Percentiles rank a stretch among this genome's conserved stretches.
These are phyloP conservation scores for Frankliniella intonsa DNA, from an alignment of 2,888 invertebrate species.

Conservation along the genomic window DNA sequence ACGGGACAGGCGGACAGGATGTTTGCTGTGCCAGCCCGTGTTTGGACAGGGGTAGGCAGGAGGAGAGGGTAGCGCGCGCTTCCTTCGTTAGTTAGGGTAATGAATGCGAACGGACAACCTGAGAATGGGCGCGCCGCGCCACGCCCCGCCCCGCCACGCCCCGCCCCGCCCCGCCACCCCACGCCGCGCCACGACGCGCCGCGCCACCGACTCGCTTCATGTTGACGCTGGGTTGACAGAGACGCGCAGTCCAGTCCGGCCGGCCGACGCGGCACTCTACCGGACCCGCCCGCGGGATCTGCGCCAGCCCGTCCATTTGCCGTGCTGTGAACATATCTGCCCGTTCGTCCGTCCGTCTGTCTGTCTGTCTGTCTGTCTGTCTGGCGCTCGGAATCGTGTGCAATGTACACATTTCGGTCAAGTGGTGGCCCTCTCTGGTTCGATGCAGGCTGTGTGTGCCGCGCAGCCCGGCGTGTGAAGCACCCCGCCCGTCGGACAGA, in stretches of 20 bases:
- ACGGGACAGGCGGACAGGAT: not conserved
- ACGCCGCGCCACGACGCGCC: not conserved
- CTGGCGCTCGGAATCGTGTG: too few relatives aligned
- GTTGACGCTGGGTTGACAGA: conserved; percentile 13
- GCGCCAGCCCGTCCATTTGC: too few relatives aligned
- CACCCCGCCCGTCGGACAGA: too few relatives aligned
- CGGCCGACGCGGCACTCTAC: not conserved
- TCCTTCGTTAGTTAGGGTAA: conserved; percentile 26
- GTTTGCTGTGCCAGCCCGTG: not conserved
- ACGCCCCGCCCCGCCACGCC: not conserved
- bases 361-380: too few relatives aligned
- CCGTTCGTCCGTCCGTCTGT: too few relatives aligned
- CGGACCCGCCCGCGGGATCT: not conserved
- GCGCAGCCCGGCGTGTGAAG: too few relatives aligned
- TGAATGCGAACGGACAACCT: conserved; percentile 1
- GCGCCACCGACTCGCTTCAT: not conserved
- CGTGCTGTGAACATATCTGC: too few relatives aligned
- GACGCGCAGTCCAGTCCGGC: not conserved
- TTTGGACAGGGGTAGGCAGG: not conserved
- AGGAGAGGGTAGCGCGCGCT: not conserved
- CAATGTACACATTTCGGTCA: too few relatives aligned
- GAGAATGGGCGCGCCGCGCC: not conserved
- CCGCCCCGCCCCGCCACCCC: not conserved
- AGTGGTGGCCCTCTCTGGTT: too few relatives aligned
- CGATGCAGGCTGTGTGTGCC: too few relatives aligned